These are phyloP conservation scores for Phylloscopus whistleri DNA, from an alignment of 2,113 vertebrate species.

Conservation along the genomic window DNA sequence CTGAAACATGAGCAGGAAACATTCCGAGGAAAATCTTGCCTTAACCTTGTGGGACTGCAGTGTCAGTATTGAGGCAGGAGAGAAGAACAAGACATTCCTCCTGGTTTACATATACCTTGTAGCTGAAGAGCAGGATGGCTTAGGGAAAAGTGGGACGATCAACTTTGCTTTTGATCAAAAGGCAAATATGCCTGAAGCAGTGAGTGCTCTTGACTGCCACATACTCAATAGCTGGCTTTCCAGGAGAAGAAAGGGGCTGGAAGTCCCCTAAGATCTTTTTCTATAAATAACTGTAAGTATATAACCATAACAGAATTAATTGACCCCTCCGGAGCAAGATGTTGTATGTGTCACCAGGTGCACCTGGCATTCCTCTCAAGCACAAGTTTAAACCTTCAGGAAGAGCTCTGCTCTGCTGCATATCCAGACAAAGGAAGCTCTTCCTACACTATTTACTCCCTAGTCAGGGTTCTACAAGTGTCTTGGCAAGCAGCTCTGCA, in stretches of 20 bases:
- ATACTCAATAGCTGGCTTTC: background rate
- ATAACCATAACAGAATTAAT: background rate
- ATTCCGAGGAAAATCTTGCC: background rate
- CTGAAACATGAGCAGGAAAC: background rate
- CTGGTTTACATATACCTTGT: background rate
- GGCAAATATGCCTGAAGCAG: background rate
- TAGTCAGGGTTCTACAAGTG: background rate
- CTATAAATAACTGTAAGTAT: background rate
- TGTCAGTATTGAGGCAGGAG: background rate
- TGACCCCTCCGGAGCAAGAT: background rate
- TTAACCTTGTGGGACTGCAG: background rate
- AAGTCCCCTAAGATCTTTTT: background rate
- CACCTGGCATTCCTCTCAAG: background rate
- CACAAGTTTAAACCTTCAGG: background rate
- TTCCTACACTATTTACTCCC: background rate
- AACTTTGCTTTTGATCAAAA: conserved; percentile 21
- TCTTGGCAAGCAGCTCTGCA: background rate
- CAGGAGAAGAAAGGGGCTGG: background rate
- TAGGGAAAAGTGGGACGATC: background rate
- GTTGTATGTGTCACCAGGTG: background rate
- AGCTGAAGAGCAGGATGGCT: background rate
- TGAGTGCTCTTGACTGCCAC: background rate
- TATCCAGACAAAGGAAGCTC: background rate
- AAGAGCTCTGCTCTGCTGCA: background rate
- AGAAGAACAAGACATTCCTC: background rate